phyloP scores from a whole-genome alignment of 2,113 vertebrate species.

The Amia ocellicauda region DNA sequence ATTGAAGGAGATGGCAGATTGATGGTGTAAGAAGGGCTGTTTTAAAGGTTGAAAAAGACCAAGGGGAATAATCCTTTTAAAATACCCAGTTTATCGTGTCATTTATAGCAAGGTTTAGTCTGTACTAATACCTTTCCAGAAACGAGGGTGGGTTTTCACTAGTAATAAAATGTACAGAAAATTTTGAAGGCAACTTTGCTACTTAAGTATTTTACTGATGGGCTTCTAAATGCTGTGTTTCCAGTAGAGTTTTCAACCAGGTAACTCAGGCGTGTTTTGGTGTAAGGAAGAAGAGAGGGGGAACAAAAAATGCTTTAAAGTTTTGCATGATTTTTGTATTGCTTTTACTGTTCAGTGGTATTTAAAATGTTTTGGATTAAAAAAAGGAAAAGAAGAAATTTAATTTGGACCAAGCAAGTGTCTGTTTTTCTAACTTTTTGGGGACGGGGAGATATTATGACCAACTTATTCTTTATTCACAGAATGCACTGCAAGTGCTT shows the following conservation, averaged over 20 bases:
- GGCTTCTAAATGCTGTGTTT: slow-evolving; percentile 9
- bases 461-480: not conserved
- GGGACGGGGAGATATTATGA: not conserved
- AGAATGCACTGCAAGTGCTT: not conserved
- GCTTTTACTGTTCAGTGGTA: slow-evolving; percentile 28
- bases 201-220: slow-evolving; percentile 11
- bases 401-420: slow-evolving; percentile 18
- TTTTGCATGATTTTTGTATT: slow-evolving; percentile 41
- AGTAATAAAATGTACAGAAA: too few relatives aligned
- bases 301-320: slow-evolving; percentile 21
- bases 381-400: slow-evolving; percentile 1
- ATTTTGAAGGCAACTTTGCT: slow-evolving; percentile 3
- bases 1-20: too few relatives aligned
- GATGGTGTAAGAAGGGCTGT: too few relatives aligned
- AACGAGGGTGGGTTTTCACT: too few relatives aligned
- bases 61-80: too few relatives aligned
- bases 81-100: too few relatives aligned
- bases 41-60: too few relatives aligned
- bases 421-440: not conserved
- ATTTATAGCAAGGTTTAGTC: too few relatives aligned
- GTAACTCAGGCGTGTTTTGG: too few relatives aligned
- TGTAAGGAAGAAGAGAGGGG: too few relatives aligned
- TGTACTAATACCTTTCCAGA: too few relatives aligned
- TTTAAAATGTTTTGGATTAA: slow-evolving; percentile 36
- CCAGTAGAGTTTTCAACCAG: slow-evolving; percentile 12